Base-by-base conservation (phyloP, 2,113 vertebrate genomes). In the Alosa alosa region DNA sequence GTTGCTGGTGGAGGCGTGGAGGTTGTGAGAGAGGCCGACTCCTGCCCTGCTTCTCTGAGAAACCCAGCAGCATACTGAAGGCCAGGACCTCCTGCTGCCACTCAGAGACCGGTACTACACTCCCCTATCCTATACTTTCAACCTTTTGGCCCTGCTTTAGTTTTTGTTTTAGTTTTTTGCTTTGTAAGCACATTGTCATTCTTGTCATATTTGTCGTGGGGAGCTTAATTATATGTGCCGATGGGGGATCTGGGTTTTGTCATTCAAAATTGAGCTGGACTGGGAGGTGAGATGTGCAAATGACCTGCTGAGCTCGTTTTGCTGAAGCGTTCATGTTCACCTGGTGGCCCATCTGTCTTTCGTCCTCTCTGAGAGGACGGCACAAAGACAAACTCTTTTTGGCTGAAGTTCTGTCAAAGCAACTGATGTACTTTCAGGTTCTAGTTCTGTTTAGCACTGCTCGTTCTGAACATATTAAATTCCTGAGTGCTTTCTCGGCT, bases 1-100 rank as follows among this genome's bases (percentile, higher is more conserved):
- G 98, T 89, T 98, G 96, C 93, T 98, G 97, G 91, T 95, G 95
- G 90, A 95, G 95, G 88, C 95, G 95, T 18, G 95, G 94, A 45
- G 95, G 92, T 22, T 97, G 95, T 75, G 95, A 92, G 25, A 94
- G 94, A 91, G 96, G 96, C 83, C 93, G 91, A 0, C 87, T 91
- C 0, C 92, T 96, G 0, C 81, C 93, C 57, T 95, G 95, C 72
- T 81, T 90, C 81, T 92, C 93, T 0, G 96, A 98, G 91, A 97
- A 97, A 83, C 93, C 94, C 36, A 92, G 92, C 0, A 92, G 92
- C 85, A 93, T 96, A 22, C 92, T 96, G 86, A 97, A 96, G 85
- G 93, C 94, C 0, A 90, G 93, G 64, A 75, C 93, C 0, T 91
- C 96, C 64, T 95, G 93, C 94, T 96, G 94, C 92, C 96, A 94